These are phyloP conservation scores for Endomychus coccineus DNA, from an alignment of 2,888 invertebrate species.

Conservation along the genomic window DNA sequence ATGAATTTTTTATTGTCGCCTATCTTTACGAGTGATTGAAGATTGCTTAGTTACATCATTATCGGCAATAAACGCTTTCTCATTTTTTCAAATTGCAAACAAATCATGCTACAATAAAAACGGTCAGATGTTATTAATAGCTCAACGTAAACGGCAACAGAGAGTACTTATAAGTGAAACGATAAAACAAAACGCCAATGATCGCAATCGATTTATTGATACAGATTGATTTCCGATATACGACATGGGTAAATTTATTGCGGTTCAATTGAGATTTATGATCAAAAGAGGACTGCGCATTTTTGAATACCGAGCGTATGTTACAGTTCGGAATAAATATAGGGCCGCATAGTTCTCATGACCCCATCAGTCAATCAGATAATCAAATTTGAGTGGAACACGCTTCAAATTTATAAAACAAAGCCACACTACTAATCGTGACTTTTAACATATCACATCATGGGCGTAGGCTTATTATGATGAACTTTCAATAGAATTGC, in stretches of 20 bases:
- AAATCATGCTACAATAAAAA: too few relatives aligned
- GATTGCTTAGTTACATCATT: too few relatives aligned
- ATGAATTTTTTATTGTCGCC: too few relatives aligned
- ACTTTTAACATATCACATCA: slow-evolving; percentile 5
- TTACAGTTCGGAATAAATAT: slow-evolving; percentile 21
- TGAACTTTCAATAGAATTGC: too few relatives aligned
- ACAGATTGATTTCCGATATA: slow-evolving; percentile 12
- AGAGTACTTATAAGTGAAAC: not conserved
- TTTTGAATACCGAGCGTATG: slow-evolving; percentile 19
- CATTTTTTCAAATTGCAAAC: too few relatives aligned
- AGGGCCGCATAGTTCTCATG: slow-evolving; percentile 30
- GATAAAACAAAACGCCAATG: slow-evolving; percentile 9
- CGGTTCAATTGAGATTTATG: slow-evolving; percentile 24
- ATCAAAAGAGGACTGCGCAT: slow-evolving; percentile 20
- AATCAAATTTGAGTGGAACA: slow-evolving; percentile 29
- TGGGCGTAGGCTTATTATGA: too few relatives aligned
- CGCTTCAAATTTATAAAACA: slow-evolving; percentile 29
- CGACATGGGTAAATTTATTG: slow-evolving; percentile 16
- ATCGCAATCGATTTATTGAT: slow-evolving; percentile 11
- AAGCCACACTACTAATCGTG: slow-evolving; percentile 15
- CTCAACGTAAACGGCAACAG: too few relatives aligned
- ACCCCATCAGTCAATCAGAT: slow-evolving; percentile 35
- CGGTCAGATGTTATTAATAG: too few relatives aligned
- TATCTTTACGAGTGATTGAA: too few relatives aligned
- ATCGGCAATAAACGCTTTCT: too few relatives aligned